phyloP scores from a whole-genome alignment of 2,888 invertebrate genomes.

The Ectemnius lituratus region DNA sequence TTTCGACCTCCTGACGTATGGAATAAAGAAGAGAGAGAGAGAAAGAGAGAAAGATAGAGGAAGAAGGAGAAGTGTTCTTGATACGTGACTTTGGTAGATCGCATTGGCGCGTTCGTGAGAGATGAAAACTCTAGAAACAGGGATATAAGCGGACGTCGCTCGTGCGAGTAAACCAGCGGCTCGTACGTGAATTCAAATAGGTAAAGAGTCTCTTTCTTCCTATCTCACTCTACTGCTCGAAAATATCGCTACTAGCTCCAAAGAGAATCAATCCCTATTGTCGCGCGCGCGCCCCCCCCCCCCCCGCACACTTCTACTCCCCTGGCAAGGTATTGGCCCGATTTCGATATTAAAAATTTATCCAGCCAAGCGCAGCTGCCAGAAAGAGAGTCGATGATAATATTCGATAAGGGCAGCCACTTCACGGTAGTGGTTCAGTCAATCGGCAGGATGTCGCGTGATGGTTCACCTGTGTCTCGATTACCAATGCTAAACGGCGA shows the following conservation, averaged over 20 bases:
- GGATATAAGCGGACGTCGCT: constrained; percentile 55
- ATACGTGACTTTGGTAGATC: not conserved
- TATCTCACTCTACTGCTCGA: not conserved
- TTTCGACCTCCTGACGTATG: not conserved
- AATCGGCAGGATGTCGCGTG: no score
- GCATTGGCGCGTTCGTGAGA: constrained; percentile 43
- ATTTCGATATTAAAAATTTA: constrained; percentile 5
- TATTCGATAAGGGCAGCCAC: not conserved
- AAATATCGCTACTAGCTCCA: constrained; percentile 12
- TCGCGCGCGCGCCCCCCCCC: not conserved
- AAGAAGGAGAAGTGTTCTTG: not conserved
- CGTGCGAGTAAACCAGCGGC: constrained; percentile 58
- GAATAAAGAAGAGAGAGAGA: not conserved
- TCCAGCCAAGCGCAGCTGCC: not conserved
- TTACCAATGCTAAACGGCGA: not conserved
- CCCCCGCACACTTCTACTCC: not conserved
- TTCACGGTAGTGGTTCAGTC: no score
- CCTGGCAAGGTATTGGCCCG: not conserved
- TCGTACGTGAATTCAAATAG: constrained; percentile 58
- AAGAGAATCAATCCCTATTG: not conserved
- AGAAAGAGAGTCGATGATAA: constrained; percentile 3
- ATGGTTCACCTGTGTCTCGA: no score
- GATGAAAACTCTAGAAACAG: constrained; percentile 60
- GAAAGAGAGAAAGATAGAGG: not conserved
- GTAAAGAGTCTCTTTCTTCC: no score